phyloP scores from a whole-genome alignment of 2,113 vertebrate species.

The Eubucco bourcierii region DNA sequence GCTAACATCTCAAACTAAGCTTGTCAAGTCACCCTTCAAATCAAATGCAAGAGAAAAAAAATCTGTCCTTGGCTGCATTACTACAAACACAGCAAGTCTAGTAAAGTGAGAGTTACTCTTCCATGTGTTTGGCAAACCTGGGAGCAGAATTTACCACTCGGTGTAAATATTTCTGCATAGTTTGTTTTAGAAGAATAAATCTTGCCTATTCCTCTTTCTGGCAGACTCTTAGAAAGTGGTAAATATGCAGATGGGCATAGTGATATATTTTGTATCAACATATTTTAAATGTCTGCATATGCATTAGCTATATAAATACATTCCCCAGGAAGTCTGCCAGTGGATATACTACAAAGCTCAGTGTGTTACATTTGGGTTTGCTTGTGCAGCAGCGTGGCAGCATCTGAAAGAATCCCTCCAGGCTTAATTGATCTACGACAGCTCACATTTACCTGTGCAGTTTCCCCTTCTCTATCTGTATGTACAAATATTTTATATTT shows the following conservation, averaged over 20 bases:
- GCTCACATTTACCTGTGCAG: slow-evolving; percentile 7
- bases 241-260: slow-evolving; percentile 66
- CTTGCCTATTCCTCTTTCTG: slow-evolving; percentile 46
- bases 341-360: slow-evolving; percentile 29
- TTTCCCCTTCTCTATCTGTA: not conserved
- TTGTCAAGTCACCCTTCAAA: slow-evolving; percentile 32
- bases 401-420: not conserved
- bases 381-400: not conserved
- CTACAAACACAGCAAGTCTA: slow-evolving; percentile 15
- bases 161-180: slow-evolving; percentile 61
- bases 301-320: slow-evolving; percentile 66
- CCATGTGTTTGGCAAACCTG: slow-evolving; percentile 30
- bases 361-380: slow-evolving; percentile 10
- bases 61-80: not conserved
- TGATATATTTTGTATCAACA: slow-evolving; percentile 66
- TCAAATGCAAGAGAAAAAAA: slow-evolving; percentile 10
- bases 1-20: not conserved
- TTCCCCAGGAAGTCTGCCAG: slow-evolving; percentile 56
- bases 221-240: slow-evolving; percentile 48
- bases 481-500: not conserved
- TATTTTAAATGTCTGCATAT: slow-evolving; percentile 63
- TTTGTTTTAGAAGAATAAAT: slow-evolving; percentile 7
- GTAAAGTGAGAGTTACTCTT: slow-evolving; percentile 52
- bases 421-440: not conserved
- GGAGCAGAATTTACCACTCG: slow-evolving; percentile 17